Percentiles rank a stretch among this genome's conserved stretches.
Conservation (phyloP, 2,113 vertebrate genomes). For the Anseranas semipalmata region DNA sequence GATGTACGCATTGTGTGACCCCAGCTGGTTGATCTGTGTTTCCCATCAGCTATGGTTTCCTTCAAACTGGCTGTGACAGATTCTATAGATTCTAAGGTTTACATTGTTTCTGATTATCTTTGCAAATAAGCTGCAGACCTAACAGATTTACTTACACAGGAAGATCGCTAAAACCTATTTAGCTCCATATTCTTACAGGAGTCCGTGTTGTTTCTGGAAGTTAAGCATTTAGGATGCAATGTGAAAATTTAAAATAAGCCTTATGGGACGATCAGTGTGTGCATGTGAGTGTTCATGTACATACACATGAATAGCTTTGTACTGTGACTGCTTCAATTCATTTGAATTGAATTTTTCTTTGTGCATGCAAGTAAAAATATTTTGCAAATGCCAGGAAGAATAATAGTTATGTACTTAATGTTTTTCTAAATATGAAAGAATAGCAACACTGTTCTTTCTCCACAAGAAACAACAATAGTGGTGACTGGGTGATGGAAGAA, state of each 20-base stretch:
- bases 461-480: not conserved
- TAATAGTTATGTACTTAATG: not conserved
- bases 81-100: not conserved
- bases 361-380: not conserved
- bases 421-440: not conserved
- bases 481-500: not conserved
- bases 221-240: not conserved
- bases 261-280: not conserved
- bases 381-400: not conserved
- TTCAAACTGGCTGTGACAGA: slow-evolving; percentile 38
- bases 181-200: not conserved
- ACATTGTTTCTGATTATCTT: slow-evolving; percentile 23
- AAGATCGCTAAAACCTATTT: not conserved
- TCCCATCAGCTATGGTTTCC: slow-evolving; percentile 18
- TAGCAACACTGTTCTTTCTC: not conserved
- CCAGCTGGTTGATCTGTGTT: not conserved
- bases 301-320: not conserved
- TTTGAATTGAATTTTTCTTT: not conserved
- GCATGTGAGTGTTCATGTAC: not conserved
- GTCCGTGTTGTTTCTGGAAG: not conserved
- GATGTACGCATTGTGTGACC: not conserved
- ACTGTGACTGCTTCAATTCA: not conserved
- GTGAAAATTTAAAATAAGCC: not conserved
- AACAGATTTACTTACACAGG: not conserved
- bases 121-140: slow-evolving; percentile 27